Evolutionary conservation across 2,888 invertebrate genomes (phyloP).

Genomic region (Monochamus alternatus): DNA sequence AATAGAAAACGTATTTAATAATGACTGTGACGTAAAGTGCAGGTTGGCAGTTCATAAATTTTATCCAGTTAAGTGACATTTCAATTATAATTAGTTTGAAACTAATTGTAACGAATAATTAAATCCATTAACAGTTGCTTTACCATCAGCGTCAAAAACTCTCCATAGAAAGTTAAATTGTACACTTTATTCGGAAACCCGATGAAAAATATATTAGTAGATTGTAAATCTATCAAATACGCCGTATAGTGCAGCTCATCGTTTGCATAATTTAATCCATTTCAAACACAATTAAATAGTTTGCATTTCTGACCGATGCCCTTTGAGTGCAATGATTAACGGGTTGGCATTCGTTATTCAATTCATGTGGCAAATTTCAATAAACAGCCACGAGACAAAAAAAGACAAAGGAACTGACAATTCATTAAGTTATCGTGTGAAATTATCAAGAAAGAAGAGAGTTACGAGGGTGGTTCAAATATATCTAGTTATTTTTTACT

Average conservation of each 20-base stretch:
- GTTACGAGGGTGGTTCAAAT: too few relatives aligned
- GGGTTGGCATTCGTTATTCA: neutral
- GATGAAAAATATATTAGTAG: neutral
- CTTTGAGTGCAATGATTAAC: neutral
- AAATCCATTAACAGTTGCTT: neutral
- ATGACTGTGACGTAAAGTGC: too few relatives aligned
- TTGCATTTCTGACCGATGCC: neutral
- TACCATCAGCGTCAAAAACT: neutral
- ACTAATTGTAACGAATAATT: constrained; percentile 7
- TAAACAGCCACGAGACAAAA: neutral
- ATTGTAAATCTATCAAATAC: neutral
- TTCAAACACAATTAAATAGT: neutral
- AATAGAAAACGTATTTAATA: too few relatives aligned
- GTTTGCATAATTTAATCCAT: neutral
- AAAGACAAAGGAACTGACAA: too few relatives aligned
- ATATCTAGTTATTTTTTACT: too few relatives aligned
- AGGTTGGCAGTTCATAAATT: too few relatives aligned
- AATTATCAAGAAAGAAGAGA: too few relatives aligned
- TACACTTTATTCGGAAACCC: neutral
- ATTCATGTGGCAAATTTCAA: neutral
- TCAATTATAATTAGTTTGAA: neutral
- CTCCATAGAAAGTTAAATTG: neutral
- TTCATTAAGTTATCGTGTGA: too few relatives aligned
- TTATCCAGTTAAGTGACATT: neutral
- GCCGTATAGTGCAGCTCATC: neutral